Evolutionary conservation across 2,888 invertebrate genomes (phyloP).

Genomic region (Drosophila borealis): DNA sequence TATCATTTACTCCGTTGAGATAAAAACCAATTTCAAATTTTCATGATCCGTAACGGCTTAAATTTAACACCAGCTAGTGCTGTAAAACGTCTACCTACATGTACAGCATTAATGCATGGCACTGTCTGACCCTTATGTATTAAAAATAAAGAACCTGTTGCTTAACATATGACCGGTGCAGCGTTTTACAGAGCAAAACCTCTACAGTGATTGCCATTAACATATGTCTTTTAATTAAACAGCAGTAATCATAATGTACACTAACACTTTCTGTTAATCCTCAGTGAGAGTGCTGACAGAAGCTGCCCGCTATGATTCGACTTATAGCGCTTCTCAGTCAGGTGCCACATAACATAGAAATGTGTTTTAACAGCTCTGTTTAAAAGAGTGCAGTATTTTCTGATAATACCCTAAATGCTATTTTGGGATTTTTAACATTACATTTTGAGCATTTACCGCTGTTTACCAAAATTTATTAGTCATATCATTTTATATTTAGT

Average conservation of each 20-base stretch:
- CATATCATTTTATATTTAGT: slow-evolving; percentile 37
- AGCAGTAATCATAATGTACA: no score
- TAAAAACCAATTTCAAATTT: neutral
- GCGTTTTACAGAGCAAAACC: neutral
- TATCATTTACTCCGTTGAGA: no score
- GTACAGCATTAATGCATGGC: neutral
- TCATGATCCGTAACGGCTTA: neutral
- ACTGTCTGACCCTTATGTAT: neutral
- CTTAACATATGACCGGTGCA: neutral
- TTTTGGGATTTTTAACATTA: slow-evolving; percentile 11
- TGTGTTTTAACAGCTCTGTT: neutral
- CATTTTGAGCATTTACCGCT: slow-evolving; percentile 1
- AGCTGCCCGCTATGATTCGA: slow-evolving; percentile 1
- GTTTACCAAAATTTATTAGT: slow-evolving; percentile 32
- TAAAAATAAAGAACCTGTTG: slow-evolving; percentile 1
- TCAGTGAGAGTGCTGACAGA: rapidly evolving
- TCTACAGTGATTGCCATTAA: neutral
- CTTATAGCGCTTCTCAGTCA: no score
- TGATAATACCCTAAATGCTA: neutral
- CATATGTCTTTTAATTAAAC: neutral
- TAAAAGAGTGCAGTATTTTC: slow-evolving; percentile 1
- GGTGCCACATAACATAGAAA: neutral
- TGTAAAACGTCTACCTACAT: neutral
- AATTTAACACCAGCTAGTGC: neutral
- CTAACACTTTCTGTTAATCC: neutral